A percentile compares a stretch with the other conserved stretches of the same genome.
Evolutionary conservation across 2,113 vertebrate species (phyloP).

Genomic region (Mugil cephalus): DNA sequence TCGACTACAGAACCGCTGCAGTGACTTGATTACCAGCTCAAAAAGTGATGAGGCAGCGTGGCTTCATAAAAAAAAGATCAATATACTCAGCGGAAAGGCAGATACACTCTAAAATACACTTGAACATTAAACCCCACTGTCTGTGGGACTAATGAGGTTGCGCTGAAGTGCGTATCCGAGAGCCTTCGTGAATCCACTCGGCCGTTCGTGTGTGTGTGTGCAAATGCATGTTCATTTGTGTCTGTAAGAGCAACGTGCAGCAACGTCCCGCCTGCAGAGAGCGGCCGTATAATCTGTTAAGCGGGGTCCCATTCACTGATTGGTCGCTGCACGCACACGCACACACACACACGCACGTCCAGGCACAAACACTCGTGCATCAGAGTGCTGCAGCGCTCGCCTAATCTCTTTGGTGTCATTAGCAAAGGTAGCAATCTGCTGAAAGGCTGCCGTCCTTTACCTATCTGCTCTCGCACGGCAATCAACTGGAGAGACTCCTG

Average conservation of each 20-base stretch:
- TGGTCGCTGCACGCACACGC: constrained; percentile 42
- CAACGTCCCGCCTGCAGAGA: constrained; percentile 8
- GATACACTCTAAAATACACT: constrained; percentile 21
- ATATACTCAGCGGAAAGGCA: constrained; percentile 25
- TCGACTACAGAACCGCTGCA: not conserved
- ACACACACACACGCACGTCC: not conserved
- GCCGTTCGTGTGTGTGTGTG: not conserved
- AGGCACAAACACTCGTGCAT: constrained; percentile 38
- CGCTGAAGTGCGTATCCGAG: constrained; percentile 1
- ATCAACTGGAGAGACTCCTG: constrained; percentile 34
- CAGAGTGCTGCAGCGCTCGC: constrained; percentile 44
- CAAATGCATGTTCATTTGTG: not conserved
- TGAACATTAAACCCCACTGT: constrained; percentile 24
- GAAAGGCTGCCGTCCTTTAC: constrained; percentile 50
- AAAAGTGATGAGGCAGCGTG: constrained; percentile 5
- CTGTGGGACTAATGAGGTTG: constrained; percentile 27
- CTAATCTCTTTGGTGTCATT: constrained; percentile 75
- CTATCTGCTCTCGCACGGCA: constrained; percentile 40
- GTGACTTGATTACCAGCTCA: constrained; percentile 18
- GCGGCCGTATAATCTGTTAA: constrained; percentile 67
- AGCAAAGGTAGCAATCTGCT: constrained; percentile 71
- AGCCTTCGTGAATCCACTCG: not conserved
- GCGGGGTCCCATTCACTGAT: constrained; percentile 45
- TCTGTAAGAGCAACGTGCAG: not conserved
- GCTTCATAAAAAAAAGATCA: constrained; percentile 33